Evolutionary conservation across 2,113 vertebrate genomes (phyloP).

Genomic region (Xyrauchen texanus): DNA sequence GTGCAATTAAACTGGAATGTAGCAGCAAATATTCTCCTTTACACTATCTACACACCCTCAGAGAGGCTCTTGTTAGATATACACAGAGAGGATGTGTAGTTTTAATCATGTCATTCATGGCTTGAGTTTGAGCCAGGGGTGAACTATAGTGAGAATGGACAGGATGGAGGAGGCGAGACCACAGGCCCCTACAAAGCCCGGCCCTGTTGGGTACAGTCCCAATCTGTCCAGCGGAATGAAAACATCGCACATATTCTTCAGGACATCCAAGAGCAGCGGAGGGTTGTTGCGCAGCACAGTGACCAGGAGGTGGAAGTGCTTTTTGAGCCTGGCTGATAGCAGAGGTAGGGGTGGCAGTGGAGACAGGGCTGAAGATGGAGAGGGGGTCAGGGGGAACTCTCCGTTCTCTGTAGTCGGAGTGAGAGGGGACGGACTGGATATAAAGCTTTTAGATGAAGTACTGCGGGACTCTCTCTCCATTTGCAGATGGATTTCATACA

Average conservation of each 20-base stretch:
- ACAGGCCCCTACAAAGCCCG: conserved; percentile 83
- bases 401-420: conserved; percentile 28
- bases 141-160: conserved; percentile 84
- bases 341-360: conserved; percentile 9
- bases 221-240: conserved; percentile 90
- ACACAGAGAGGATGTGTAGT: background rate
- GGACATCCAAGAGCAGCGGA: conserved; percentile 83
- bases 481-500: conserved; percentile 83
- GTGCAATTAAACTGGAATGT: conserved; percentile 1
- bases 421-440: conserved; percentile 48
- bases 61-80: background rate
- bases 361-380: conserved; percentile 1
- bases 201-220: conserved; percentile 77
- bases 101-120: conserved; percentile 69
- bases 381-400: conserved; percentile 10
- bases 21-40: background rate
- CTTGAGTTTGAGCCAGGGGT: conserved; percentile 93
- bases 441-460: conserved; percentile 38
- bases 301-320: conserved; percentile 72
- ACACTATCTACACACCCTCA: background rate
- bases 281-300: conserved; percentile 82
- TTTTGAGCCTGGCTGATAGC: conserved; percentile 56
- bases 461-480: conserved; percentile 73
- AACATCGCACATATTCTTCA: conserved; percentile 86
- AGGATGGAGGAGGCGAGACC: conserved; percentile 87